These are phyloP conservation scores for Hypothenemus hampei DNA, from an alignment of 1,140 invertebrate genomes.

Conservation along the genomic window DNA sequence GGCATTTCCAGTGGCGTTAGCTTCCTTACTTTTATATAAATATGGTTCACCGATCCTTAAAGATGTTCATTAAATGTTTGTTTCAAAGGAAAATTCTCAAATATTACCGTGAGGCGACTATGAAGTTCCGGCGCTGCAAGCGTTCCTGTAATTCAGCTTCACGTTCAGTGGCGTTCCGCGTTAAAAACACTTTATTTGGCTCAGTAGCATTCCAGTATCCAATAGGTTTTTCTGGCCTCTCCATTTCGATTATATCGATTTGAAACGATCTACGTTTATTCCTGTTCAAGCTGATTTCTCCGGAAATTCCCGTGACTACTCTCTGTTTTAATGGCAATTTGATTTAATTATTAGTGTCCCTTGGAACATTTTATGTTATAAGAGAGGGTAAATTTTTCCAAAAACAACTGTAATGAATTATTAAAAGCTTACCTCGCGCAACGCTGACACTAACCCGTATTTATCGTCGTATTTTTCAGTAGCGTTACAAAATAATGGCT, in stretches of 20 bases:
- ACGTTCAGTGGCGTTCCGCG: slow-evolving; percentile 21
- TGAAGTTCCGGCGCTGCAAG: slow-evolving; percentile 33
- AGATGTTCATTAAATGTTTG: background rate
- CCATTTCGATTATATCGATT: slow-evolving; percentile 17
- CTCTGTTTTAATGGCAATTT: too few species aligned
- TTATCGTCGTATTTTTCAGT: slow-evolving; percentile 46
- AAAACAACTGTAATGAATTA: slow-evolving; percentile 23
- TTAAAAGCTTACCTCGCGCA: slow-evolving; percentile 24
- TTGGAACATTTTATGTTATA: slow-evolving; percentile 20
- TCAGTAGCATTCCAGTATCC: slow-evolving; percentile 9
- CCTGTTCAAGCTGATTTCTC: slow-evolving; percentile 10
- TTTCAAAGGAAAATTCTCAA: background rate
- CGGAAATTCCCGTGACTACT: slow-evolving; percentile 15
- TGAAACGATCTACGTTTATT: slow-evolving; percentile 17
- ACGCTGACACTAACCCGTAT: slow-evolving; percentile 18
- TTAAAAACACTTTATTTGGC: slow-evolving; percentile 13
- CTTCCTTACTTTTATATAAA: slow-evolving; percentile 53
- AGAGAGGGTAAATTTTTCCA: too few species aligned
- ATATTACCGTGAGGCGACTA: slow-evolving; percentile 43
- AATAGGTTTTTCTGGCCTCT: slow-evolving; percentile 2
- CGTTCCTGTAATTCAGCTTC: slow-evolving; percentile 24
- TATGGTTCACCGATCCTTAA: slow-evolving; percentile 70
- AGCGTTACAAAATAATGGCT: slow-evolving; percentile 54
- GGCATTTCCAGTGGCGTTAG: slow-evolving; percentile 50
- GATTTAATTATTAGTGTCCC: background rate